Percentiles rank a stretch among this genome's conserved stretches.
Conservation (phyloP, 2,113 vertebrate genomes). For the Recurvirostra avosetta region DNA sequence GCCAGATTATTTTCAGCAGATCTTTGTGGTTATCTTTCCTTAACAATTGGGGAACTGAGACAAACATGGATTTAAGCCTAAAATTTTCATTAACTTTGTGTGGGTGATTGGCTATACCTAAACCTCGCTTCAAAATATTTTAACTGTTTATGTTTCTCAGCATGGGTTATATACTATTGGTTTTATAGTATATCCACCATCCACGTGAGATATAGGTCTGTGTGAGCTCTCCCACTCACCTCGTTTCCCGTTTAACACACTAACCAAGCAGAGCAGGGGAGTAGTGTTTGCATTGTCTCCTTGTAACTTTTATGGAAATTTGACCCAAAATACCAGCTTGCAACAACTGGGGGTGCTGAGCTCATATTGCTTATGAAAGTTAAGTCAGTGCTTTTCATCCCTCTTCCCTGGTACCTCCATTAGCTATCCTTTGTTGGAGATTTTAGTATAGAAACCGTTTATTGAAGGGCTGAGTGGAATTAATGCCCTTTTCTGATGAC, state of each 20-base stretch:
- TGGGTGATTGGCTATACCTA: background rate
- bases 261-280: background rate
- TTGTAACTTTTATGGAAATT: background rate
- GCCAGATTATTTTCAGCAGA: background rate
- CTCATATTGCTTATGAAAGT: background rate
- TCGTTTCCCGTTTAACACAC: background rate
- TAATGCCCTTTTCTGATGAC: background rate
- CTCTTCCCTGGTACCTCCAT: background rate
- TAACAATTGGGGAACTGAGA: background rate
- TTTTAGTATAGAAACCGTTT: background rate
- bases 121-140: background rate
- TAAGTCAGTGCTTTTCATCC: background rate
- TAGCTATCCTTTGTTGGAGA: background rate
- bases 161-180: background rate
- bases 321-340: background rate
- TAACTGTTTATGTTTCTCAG: background rate
- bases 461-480: background rate
- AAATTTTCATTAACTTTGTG: background rate
- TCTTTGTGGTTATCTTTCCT: background rate
- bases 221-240: background rate
- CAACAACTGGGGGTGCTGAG: background rate
- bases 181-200: background rate
- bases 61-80: background rate
- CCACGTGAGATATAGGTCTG: background rate
- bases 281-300: background rate